phyloP scores from a whole-genome alignment of 2,797 vertebrate species.

The Typhlichthys eigenmanni region DNA sequence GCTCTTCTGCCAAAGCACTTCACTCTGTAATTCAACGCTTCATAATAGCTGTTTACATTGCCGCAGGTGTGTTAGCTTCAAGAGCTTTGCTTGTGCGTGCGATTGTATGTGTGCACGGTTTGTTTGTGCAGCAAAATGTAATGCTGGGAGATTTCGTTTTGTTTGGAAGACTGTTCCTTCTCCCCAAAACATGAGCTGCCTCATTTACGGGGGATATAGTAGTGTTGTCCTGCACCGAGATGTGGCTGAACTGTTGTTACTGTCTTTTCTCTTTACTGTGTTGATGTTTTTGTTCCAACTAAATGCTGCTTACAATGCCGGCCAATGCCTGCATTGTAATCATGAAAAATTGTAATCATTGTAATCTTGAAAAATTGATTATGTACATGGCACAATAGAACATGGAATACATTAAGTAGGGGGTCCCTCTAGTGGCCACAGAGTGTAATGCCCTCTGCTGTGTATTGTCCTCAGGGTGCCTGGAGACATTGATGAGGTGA shows the following conservation, averaged over 20 bases:
- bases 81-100: constrained; percentile 24
- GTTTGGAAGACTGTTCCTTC: constrained; percentile 36
- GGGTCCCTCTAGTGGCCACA: constrained; percentile 66
- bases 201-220: constrained; percentile 6
- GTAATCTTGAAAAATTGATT: constrained; percentile 25
- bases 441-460: constrained; percentile 27
- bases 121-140: constrained; percentile 42
- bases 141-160: constrained; percentile 36
- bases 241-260: constrained; percentile 21
- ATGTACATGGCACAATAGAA: constrained; percentile 9
- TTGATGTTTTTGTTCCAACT: constrained; percentile 46
- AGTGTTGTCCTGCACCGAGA: background rate
- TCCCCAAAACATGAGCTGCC: background rate
- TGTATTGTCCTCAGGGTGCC: constrained; percentile 78
- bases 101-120: background rate
- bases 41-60: constrained; percentile 59
- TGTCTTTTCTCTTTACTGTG: constrained; percentile 22
- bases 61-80: constrained; percentile 27
- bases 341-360: constrained; percentile 24
- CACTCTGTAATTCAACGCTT: constrained; percentile 53
- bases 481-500: constrained; percentile 93
- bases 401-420: constrained; percentile 5
- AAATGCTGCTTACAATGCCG: constrained; percentile 17
- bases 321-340: constrained; percentile 9
- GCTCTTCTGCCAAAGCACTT: constrained; percentile 22